Evolutionary conservation across 2,797 vertebrate species (phyloP).

Genomic region (Urosaurus nigricauda): DNA sequence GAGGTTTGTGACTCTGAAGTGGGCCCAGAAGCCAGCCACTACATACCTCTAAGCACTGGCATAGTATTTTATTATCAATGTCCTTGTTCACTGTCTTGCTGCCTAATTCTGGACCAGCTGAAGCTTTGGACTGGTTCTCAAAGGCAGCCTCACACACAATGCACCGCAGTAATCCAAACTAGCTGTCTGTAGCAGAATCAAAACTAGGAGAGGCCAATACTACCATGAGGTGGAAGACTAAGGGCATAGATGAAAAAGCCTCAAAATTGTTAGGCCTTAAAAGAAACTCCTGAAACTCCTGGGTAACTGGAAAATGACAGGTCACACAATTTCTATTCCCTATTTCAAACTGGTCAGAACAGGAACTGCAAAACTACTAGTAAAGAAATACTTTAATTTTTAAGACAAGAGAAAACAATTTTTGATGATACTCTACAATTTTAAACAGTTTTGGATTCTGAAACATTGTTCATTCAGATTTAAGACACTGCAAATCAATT

Average conservation of each 20-base stretch:
- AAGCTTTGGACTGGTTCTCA: background rate
- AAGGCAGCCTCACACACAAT: background rate
- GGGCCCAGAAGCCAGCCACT: background rate
- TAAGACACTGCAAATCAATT: slow-evolving; percentile 26
- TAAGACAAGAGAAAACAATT: background rate
- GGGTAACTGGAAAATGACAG: background rate
- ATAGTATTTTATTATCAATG: background rate
- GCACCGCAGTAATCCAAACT: background rate
- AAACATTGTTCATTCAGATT: slow-evolving; percentile 4
- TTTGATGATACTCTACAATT: background rate
- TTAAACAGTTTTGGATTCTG: background rate
- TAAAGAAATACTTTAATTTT: too few species aligned
- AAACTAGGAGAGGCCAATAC: background rate
- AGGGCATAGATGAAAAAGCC: background rate
- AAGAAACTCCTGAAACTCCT: background rate
- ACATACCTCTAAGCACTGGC: background rate
- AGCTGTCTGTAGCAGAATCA: background rate
- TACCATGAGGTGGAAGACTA: background rate
- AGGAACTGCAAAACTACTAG: background rate
- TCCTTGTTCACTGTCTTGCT: background rate
- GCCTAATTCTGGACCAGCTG: background rate
- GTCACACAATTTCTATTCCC: background rate
- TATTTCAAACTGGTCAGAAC: background rate
- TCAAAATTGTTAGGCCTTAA: background rate
- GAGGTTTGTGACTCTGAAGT: background rate